Percentiles rank a stretch among this genome's conserved stretches.
These are phyloP conservation scores for Aplochiton taeniatus DNA, from an alignment of 2,797 vertebrate genomes.

Conservation along the genomic window DNA sequence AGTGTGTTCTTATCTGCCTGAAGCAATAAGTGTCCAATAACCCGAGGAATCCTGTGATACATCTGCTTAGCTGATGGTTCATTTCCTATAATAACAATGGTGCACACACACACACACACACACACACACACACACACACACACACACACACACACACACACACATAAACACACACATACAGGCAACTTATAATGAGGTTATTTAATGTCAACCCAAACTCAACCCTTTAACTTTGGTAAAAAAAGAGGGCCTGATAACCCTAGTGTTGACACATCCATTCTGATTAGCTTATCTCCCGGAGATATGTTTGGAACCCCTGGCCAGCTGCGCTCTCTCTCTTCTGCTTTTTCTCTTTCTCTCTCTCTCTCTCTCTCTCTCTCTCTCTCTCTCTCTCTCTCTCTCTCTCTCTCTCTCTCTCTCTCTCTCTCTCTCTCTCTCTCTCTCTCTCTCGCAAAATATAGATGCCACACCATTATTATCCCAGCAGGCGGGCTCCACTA, in stretches of 20 bases:
- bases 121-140: constrained; percentile 29
- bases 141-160: constrained; percentile 11
- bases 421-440: too few species aligned
- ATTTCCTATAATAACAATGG: constrained; percentile 36
- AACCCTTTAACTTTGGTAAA: neutral
- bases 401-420: neutral
- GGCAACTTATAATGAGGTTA: neutral
- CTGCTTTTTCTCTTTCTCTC: too few species aligned
- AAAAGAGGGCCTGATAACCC: too few species aligned
- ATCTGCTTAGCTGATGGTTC: constrained; percentile 22
- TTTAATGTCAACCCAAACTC: neutral
- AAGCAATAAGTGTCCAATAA: constrained; percentile 7
- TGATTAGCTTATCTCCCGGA: too few species aligned
- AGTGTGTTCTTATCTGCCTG: neutral
- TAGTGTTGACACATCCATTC: too few species aligned
- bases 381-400: neutral
- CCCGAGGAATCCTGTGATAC: constrained; percentile 16
- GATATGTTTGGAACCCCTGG: too few species aligned
- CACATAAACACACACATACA: constrained; percentile 2
- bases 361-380: too few species aligned
- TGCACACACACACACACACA: constrained; percentile 13
- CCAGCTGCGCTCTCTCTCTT: too few species aligned
- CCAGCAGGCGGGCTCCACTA: constrained; percentile 65
- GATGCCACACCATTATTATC: constrained; percentile 61
- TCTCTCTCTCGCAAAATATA: constrained; percentile 57